phyloP scores from a whole-genome alignment of 2,797 vertebrate genomes.

The Microhierax caerulescens region DNA sequence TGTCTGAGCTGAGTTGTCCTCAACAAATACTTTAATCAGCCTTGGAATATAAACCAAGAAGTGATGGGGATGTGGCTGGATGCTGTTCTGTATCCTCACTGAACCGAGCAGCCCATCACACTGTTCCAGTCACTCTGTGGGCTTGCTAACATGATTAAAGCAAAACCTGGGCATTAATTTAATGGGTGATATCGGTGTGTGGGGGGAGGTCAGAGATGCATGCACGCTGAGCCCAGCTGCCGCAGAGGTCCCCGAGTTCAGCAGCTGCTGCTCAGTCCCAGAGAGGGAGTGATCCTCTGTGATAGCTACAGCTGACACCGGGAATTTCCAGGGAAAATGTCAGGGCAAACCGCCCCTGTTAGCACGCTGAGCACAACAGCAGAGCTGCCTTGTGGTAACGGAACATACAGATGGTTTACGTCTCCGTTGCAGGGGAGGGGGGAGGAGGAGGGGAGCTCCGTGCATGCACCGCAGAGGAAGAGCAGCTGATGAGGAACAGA shows the following conservation, averaged over 20 bases:
- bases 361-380: neutral
- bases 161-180: neutral
- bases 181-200: neutral
- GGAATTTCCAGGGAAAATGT: neutral
- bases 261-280: neutral
- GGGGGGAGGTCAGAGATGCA: neutral
- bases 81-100: neutral
- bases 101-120: neutral
- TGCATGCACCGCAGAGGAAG: neutral
- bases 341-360: neutral
- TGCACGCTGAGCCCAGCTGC: rapidly evolving
- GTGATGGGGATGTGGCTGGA: neutral
- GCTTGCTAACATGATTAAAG: neutral
- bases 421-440: neutral
- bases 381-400: neutral
- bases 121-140: neutral
- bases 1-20: neutral
- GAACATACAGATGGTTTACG: neutral
- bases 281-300: rapidly evolving
- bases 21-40: neutral
- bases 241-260: neutral
- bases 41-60: neutral
- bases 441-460: neutral
- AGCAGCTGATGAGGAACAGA: neutral
- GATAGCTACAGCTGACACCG: neutral